Percentiles rank a stretch among this genome's conserved stretches.
phyloP scores from a whole-genome alignment of 2,888 invertebrate species.

The Drosophila pseudotalamancana region DNA sequence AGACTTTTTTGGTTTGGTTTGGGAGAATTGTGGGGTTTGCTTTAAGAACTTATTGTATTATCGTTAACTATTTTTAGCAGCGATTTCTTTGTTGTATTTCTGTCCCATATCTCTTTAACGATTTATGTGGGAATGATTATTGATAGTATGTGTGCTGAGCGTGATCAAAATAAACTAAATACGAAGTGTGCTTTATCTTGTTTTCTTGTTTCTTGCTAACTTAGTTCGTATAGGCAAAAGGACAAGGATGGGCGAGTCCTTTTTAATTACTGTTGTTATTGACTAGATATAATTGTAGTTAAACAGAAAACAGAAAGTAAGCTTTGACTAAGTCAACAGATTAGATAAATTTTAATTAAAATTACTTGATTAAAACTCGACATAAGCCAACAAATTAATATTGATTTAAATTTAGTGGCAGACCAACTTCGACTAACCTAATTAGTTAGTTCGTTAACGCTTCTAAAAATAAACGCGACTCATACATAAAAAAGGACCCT shows the following conservation, averaged over 20 bases:
- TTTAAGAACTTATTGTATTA: slow-evolving; percentile 1
- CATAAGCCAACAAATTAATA: neutral
- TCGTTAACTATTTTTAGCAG: slow-evolving; percentile 9
- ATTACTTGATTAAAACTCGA: neutral
- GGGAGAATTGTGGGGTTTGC: neutral
- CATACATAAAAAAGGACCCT: neutral
- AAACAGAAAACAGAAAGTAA: too few species aligned
- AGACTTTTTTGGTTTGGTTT: neutral
- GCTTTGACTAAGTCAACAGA: too few species aligned
- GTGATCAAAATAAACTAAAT: neutral
- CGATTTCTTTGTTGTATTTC: neutral
- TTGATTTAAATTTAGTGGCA: neutral
- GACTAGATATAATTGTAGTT: too few species aligned
- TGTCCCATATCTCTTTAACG: neutral
- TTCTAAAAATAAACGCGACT: neutral
- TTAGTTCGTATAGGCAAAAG: too few species aligned
- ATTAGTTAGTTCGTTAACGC: neutral
- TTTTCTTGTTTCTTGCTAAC: too few species aligned
- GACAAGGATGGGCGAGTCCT: too few species aligned
- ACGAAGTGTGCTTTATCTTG: neutral
- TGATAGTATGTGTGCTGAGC: neutral
- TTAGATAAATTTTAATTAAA: neutral
- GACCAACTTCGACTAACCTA: neutral
- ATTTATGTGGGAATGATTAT: neutral
- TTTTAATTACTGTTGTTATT: too few species aligned